phyloP scores from a whole-genome alignment of 2,888 invertebrate species.

The Lissonota sp. region DNA sequence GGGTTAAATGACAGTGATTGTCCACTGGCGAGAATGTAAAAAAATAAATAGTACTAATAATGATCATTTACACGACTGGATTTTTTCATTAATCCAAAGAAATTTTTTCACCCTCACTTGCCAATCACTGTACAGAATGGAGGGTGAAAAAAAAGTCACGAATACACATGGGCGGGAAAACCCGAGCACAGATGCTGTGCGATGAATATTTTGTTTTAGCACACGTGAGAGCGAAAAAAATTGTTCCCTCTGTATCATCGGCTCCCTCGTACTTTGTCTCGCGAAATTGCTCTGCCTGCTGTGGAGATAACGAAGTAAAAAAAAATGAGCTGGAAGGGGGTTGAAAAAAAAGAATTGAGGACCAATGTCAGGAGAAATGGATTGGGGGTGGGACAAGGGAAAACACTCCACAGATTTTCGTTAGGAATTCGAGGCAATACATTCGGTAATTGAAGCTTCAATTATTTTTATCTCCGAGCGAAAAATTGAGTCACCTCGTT shows the following conservation, averaged over 20 bases:
- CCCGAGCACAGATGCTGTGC: conserved; percentile 22
- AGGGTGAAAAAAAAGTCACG: neutral
- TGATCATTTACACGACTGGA: too few relatives aligned
- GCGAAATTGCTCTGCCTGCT: conserved; percentile 66
- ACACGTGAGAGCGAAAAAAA: conserved; percentile 21
- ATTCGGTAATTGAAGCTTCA: conserved; percentile 74
- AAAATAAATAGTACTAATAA: conserved; percentile 8
- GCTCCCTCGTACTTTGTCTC: conserved; percentile 64
- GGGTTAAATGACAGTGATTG: neutral
- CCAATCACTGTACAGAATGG: neutral
- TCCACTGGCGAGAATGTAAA: neutral
- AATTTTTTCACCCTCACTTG: neutral
- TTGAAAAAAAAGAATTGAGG: conserved; percentile 9
- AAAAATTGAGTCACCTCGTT: conserved; percentile 53
- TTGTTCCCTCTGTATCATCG: conserved; percentile 11
- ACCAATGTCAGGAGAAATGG: neutral
- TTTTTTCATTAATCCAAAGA: too few relatives aligned
- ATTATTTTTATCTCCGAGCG: conserved; percentile 69
- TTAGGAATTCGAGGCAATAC: conserved; percentile 74
- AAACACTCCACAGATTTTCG: conserved; percentile 36
- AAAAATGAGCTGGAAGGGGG: conserved; percentile 31
- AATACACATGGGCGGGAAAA: conserved; percentile 21
- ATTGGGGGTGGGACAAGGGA: neutral
- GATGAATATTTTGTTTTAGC: conserved; percentile 15
- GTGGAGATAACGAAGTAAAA: conserved; percentile 26